Conservation (phyloP, 2,888 invertebrate species). For the Hybos culiciformis region DNA sequence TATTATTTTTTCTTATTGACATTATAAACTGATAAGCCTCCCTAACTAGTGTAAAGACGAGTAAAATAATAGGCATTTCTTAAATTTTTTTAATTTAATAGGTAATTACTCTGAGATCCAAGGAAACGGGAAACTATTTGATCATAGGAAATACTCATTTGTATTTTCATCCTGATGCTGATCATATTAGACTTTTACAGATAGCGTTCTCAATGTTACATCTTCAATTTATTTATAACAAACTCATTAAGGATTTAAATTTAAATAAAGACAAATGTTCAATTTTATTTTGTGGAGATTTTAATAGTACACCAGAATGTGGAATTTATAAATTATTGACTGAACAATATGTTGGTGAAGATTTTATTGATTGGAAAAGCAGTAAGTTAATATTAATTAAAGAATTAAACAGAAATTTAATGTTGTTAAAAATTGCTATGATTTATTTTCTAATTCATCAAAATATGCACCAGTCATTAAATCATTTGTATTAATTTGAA, state of each 20-base stretch:
- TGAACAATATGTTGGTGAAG: conserved; percentile 46
- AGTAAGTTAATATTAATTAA: too few relatives aligned
- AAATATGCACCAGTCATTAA: conserved; percentile 45
- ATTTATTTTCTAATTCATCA: conserved; percentile 30
- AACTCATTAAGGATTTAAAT: conserved; percentile 20
- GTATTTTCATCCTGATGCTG: conserved; percentile 84
- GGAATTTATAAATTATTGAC: conserved; percentile 70
- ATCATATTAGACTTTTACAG: conserved; percentile 79
- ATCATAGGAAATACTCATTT: conserved; percentile 80
- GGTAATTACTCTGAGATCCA: conserved; percentile 42
- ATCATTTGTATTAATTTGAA: conserved; percentile 37
- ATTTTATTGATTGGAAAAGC: conserved; percentile 62
- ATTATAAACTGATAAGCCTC: too few relatives aligned
- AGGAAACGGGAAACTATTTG: conserved; percentile 43
- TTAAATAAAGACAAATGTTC: conserved; percentile 38
- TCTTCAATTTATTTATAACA: conserved; percentile 43
- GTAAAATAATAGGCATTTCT: too few relatives aligned
- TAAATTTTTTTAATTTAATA: conserved; percentile 18
- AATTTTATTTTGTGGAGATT: conserved; percentile 79
- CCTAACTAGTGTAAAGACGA: too few relatives aligned
- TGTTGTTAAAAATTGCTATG: neutral
- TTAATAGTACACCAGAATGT: conserved; percentile 75
- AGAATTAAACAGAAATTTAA: neutral
- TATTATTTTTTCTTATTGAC: conserved; percentile 3
- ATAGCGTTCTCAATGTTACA: conserved; percentile 58